Evolutionary conservation across 2,888 invertebrate species (phyloP).

Genomic region (Antheraea assamensis): DNA sequence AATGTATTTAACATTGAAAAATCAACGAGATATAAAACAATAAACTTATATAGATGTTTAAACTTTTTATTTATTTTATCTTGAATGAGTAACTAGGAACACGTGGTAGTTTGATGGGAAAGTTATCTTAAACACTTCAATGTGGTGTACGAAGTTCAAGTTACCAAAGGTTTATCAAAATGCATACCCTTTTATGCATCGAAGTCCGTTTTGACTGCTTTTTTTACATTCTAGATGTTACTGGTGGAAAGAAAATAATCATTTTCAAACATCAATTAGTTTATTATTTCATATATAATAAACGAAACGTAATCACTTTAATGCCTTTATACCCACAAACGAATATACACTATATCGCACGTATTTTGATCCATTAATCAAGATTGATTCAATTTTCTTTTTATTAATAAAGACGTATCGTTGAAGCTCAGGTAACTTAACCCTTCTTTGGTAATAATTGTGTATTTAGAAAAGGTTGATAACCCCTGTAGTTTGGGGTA

Average conservation of each 20-base stretch:
- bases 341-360: conserved; percentile 3
- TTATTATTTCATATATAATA: conserved; percentile 16
- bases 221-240: background rate
- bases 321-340: conserved; percentile 25
- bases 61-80: conserved; percentile 14
- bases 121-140: conserved; percentile 2
- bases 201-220: background rate
- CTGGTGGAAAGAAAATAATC: background rate
- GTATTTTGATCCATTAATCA: conserved; percentile 9
- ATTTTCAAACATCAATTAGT: background rate
- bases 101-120: background rate
- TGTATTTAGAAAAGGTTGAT: conserved; percentile 50
- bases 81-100: background rate
- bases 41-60: conserved; percentile 19
- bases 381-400: conserved; percentile 5
- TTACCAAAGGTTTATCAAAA: background rate
- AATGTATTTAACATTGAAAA: conserved; percentile 20
- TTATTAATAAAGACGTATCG: conserved; percentile 15
- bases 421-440: conserved; percentile 44
- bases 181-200: background rate
- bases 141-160: background rate
- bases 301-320: conserved; percentile 24
- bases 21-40: conserved; percentile 12
- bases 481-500: conserved; percentile 58
- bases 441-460: conserved; percentile 35